These are phyloP conservation scores for Cygnus olor DNA, from an alignment of 2,797 vertebrate species.

Conservation along the genomic window DNA sequence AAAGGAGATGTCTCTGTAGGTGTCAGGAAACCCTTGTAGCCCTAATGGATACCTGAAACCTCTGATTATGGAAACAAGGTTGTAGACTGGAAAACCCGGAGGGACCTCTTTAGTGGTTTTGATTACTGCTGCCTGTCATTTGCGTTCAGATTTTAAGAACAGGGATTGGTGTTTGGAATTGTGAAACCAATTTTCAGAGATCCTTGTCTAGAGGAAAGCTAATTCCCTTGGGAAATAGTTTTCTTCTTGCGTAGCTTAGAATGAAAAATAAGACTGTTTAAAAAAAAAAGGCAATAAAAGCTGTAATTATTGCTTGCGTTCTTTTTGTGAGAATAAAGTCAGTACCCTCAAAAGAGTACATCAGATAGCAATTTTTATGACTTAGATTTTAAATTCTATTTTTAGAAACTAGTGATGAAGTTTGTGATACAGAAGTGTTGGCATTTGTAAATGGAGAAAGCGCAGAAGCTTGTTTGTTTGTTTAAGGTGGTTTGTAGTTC, in stretches of 20 bases:
- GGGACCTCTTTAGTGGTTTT: conserved; percentile 45
- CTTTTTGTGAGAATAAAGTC: conserved; percentile 12
- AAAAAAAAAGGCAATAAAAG: background rate
- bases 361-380: background rate
- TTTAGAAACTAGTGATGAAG: background rate
- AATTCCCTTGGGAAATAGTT: conserved; percentile 31
- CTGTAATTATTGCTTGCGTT: conserved; percentile 22
- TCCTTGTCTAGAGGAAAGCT: conserved; percentile 9
- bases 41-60: conserved; percentile 3
- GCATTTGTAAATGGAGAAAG: background rate
- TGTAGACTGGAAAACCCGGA: background rate
- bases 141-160: conserved; percentile 35
- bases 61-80: conserved; percentile 55
- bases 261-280: conserved; percentile 36
- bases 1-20: background rate
- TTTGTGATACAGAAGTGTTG: background rate
- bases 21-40: conserved; percentile 31
- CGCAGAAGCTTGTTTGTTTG: background rate
- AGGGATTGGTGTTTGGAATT: background rate
- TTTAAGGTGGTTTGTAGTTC: background rate
- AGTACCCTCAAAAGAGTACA: background rate
- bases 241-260: conserved; percentile 31
- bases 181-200: conserved; percentile 50
- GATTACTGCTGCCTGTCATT: conserved; percentile 53
- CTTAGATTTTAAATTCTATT: background rate